A percentile compares a stretch with the other conserved stretches of the same genome.
Evolutionary conservation across 2,797 vertebrate genomes (phyloP).

Genomic region (Urosaurus nigricauda): DNA sequence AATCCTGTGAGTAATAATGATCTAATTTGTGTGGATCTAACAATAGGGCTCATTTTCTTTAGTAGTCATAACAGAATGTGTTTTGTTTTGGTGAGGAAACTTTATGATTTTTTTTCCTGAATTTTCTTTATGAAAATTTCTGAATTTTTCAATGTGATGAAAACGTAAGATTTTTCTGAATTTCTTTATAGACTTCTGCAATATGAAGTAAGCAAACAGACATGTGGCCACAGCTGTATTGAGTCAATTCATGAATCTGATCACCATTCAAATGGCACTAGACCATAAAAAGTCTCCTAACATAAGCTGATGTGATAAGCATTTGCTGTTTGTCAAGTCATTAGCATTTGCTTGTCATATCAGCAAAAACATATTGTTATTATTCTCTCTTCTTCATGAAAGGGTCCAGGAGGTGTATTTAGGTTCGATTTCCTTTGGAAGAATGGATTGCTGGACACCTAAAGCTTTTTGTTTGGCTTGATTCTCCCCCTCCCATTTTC

Average conservation of each 20-base stretch:
- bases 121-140: not conserved
- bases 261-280: not conserved
- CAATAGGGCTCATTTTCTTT: not conserved
- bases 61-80: constrained; percentile 7
- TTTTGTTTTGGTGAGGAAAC: not conserved
- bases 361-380: not conserved
- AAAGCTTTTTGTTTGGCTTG: not conserved
- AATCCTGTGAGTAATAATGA: constrained; percentile 40
- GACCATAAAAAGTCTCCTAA: not conserved
- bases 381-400: not conserved
- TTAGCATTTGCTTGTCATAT: not conserved
- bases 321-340: not conserved
- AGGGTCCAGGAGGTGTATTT: not conserved
- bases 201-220: not conserved
- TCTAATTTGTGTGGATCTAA: constrained; percentile 12
- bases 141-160: not conserved
- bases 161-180: not conserved
- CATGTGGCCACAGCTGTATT: not conserved
- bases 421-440: not conserved
- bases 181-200: not conserved
- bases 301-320: too few species aligned
- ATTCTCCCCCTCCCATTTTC: too few species aligned
- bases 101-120: not conserved
- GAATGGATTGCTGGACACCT: not conserved
- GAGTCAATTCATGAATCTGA: not conserved